Evolutionary conservation across 2,113 vertebrate genomes (phyloP).

Genomic region (Ptilorrhoa leucosticta): DNA sequence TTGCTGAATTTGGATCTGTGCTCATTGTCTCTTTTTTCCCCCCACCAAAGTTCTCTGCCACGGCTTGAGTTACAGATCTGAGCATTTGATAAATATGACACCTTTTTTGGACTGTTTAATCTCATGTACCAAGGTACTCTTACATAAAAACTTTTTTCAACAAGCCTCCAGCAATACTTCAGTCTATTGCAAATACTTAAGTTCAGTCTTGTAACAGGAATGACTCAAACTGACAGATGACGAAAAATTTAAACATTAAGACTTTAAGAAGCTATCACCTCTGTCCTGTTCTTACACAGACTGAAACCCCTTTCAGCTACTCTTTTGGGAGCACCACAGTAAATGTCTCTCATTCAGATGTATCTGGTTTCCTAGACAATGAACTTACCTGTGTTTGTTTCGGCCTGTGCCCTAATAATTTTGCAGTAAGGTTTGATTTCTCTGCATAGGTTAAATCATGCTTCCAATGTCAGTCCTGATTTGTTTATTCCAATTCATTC

Average conservation of each 20-base stretch:
- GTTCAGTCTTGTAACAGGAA: background rate
- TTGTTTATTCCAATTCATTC: conserved; percentile 3
- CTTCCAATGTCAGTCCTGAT: background rate
- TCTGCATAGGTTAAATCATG: background rate
- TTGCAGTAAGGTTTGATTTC: conserved; percentile 41
- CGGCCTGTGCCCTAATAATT: conserved; percentile 15
- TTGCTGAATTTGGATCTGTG: background rate
- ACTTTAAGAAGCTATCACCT: background rate
- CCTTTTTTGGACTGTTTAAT: background rate
- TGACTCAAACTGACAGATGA: background rate
- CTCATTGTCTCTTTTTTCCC: background rate
- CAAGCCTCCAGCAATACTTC: background rate
- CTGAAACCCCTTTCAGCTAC: conserved; percentile 3
- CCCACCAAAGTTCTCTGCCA: background rate
- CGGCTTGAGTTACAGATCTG: background rate
- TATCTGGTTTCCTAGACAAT: conserved; percentile 71
- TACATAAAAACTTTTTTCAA: background rate
- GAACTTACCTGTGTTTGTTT: conserved; percentile 55
- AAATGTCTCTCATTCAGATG: conserved; percentile 11
- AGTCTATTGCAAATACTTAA: background rate
- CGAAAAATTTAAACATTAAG: background rate
- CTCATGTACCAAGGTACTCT: background rate
- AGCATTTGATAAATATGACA: background rate
- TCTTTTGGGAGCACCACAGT: conserved; percentile 6
- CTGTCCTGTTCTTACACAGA: background rate